Evolutionary conservation across 2,797 vertebrate species (phyloP).

Genomic region (Eulemur mongoz): DNA sequence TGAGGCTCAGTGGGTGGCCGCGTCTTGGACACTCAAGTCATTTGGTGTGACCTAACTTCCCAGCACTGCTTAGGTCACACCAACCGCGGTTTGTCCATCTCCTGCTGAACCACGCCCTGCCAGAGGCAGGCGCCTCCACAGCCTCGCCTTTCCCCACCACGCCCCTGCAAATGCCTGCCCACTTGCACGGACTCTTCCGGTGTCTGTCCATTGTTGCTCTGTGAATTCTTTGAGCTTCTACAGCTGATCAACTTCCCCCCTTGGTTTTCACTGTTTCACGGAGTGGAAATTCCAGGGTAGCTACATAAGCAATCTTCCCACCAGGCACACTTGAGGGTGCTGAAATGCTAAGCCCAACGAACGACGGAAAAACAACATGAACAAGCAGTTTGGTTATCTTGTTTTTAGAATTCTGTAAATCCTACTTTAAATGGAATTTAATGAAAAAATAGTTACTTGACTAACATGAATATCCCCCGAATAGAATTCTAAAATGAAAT

Average conservation of each 20-base stretch:
- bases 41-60: neutral
- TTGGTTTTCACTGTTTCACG: neutral
- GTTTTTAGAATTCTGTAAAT: neutral
- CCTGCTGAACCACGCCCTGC: neutral
- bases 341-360: rapidly evolving
- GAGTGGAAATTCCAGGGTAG: neutral
- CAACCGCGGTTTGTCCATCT: neutral
- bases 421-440: neutral
- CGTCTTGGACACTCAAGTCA: neutral
- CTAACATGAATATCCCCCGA: neutral
- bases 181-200: no score
- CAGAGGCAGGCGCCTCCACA: rapidly evolving
- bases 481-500: neutral
- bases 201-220: neutral
- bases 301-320: neutral
- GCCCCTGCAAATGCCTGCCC: rapidly evolving
- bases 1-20: neutral
- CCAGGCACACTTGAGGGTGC: no score
- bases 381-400: rapidly evolving
- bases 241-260: neutral
- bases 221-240: neutral
- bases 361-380: rapidly evolving
- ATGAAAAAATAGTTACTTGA: neutral
- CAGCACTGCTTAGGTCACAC: neutral
- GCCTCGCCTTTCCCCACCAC: neutral